Conservation (phyloP, 2,888 invertebrate genomes). For the Eilema griseolum region DNA sequence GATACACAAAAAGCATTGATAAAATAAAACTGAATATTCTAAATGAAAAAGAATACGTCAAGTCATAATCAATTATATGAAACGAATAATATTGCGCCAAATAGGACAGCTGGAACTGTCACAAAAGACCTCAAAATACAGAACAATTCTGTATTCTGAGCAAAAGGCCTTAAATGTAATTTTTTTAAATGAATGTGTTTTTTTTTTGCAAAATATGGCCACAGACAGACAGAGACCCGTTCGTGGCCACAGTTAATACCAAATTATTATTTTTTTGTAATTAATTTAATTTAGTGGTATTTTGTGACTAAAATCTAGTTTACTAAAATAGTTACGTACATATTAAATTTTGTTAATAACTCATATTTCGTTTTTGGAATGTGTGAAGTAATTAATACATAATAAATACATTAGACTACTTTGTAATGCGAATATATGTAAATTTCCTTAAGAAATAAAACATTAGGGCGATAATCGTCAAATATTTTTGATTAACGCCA, state of each 20-base stretch:
- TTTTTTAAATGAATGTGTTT: background rate
- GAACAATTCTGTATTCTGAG: too few species aligned
- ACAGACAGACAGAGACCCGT: too few species aligned
- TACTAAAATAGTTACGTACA: background rate
- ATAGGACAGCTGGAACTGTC: background rate
- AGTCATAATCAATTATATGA: too few species aligned
- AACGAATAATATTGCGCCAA: too few species aligned
- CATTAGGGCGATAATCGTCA: background rate
- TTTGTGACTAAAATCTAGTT: conserved; percentile 1
- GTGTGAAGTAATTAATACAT: background rate
- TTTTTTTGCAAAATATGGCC: background rate
- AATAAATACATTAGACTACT: background rate
- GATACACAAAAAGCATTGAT: too few species aligned
- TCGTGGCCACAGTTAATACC: background rate
- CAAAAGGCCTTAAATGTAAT: too few species aligned
- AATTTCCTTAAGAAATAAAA: background rate
- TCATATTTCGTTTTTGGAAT: background rate
- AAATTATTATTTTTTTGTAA: too few species aligned
- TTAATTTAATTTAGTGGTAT: background rate
- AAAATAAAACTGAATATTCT: background rate
- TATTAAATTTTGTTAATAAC: background rate
- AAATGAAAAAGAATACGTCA: too few species aligned
- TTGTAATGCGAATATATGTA: background rate
- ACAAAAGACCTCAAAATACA: background rate
- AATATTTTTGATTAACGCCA: too few species aligned